phyloP scores from a whole-genome alignment of 2,797 vertebrate species.

The Helostoma temminkii region DNA sequence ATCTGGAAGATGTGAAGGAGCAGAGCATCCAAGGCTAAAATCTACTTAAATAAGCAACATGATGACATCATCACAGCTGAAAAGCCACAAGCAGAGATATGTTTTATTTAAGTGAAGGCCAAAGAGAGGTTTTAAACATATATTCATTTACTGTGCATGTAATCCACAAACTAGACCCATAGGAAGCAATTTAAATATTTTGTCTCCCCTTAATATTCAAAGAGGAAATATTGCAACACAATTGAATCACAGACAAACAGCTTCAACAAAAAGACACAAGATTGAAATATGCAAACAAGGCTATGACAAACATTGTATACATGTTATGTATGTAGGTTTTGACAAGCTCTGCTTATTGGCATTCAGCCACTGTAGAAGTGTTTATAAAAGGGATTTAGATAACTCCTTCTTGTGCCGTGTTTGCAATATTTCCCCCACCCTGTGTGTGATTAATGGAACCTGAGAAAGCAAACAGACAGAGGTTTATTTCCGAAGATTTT shows the following conservation, averaged over 20 bases:
- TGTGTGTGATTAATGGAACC: slow-evolving; percentile 18
- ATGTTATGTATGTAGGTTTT: slow-evolving; percentile 21
- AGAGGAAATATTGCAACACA: background rate
- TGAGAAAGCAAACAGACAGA: slow-evolving; percentile 25
- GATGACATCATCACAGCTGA: too few species aligned
- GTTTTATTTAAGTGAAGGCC: too few species aligned
- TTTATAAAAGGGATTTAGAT: slow-evolving; percentile 51
- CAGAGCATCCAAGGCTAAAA: too few species aligned
- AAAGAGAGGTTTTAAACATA: too few species aligned
- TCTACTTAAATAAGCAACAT: too few species aligned
- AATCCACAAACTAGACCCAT: too few species aligned
- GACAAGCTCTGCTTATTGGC: slow-evolving; percentile 40
- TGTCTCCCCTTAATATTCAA: background rate
- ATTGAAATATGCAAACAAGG: slow-evolving; percentile 23
- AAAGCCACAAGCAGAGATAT: too few species aligned
- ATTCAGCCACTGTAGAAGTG: slow-evolving; percentile 35
- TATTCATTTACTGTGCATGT: too few species aligned
- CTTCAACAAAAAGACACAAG: background rate
- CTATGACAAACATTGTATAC: slow-evolving; percentile 19
- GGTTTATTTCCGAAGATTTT: slow-evolving; percentile 14
- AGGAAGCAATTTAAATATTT: too few species aligned
- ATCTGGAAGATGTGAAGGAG: too few species aligned
- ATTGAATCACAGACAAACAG: background rate
- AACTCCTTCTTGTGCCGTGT: slow-evolving; percentile 23
- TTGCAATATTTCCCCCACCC: slow-evolving; percentile 25